Base-by-base conservation (phyloP, 2,888 invertebrate genomes). In the Tachina grossa region DNA sequence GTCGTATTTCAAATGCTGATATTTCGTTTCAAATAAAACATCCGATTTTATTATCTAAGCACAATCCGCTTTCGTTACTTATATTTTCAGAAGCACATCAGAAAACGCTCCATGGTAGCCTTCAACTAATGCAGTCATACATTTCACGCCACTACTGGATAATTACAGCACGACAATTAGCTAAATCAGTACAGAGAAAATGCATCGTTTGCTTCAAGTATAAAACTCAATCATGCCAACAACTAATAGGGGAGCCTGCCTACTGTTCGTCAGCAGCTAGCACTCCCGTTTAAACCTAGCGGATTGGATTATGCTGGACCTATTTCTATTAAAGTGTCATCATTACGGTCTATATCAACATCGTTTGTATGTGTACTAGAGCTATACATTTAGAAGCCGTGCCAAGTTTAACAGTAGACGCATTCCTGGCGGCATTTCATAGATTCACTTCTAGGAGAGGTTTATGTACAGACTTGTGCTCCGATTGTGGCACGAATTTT, bases 1-100 rank as follows among this genome's bases (percentile, higher is more conserved):
- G 57, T 13, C 55, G 71, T 13, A 14, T 71, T 13, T 43, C 43
- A 10, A 43, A 57, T 45, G 43, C 71, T 71, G 4, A 19, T 9
- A 45, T 71, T 22, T 19, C 55, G 0, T 57, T 45, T 19, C 19
- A 71, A 41, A 57, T 4, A 19, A 47, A 71, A 57, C 57, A 57
- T 41, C 45, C 57, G 13, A 71, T 71, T 45, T 14, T 71, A 11
- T 9, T 59, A 31, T 59, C 59, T 11, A 59, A 59, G n/a, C 13
- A 43, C 5, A 59, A 59, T 39, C 59, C 59, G 5, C 39, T 59
- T 1, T 59, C 39, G 39, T 41, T 59, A 4, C 39, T 59, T 31
- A 59, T 59, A 39, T 59, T 59, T 41, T 55, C 22, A 55, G 55
- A 55, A n/a, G 55, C 55, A 22, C 55, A 63, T 19, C 22, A 22